phyloP scores from a whole-genome alignment of 2,797 vertebrate species.

The Lithobates pipiens region DNA sequence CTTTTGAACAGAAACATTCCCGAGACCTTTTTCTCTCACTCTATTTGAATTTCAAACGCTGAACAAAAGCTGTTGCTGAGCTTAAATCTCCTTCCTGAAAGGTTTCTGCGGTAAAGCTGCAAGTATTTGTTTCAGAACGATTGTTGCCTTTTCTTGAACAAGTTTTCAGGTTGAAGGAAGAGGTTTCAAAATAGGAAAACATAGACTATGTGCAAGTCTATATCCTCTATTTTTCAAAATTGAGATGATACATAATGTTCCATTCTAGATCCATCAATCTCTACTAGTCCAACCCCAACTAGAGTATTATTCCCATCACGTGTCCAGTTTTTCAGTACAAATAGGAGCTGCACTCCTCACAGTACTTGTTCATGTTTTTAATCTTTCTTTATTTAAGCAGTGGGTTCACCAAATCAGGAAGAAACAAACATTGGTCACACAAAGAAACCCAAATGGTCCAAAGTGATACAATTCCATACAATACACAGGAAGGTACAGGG shows the following conservation, averaged over 20 bases:
- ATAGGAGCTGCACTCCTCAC: too few species aligned
- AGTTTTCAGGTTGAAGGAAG: slow-evolving; percentile 26
- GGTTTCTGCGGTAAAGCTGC: slow-evolving; percentile 37
- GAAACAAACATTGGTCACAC: too few species aligned
- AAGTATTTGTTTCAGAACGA: slow-evolving; percentile 53
- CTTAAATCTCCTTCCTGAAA: slow-evolving; percentile 54
- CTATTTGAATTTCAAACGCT: slow-evolving; percentile 71
- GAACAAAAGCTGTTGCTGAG: slow-evolving; percentile 61
- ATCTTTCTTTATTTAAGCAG: too few species aligned
- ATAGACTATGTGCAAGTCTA: slow-evolving; percentile 5
- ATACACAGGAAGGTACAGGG: too few species aligned
- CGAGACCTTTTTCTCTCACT: slow-evolving; percentile 65
- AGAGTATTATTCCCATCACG: too few species aligned
- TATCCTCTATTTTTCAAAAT: neutral
- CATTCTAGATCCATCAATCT: neutral
- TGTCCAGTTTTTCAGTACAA: too few species aligned
- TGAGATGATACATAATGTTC: neutral
- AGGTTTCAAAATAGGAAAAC: slow-evolving; percentile 29
- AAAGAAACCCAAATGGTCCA: too few species aligned
- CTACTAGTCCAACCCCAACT: neutral
- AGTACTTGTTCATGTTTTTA: too few species aligned
- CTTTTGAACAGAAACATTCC: slow-evolving; percentile 65
- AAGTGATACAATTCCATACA: too few species aligned
- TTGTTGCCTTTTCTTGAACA: slow-evolving; percentile 47
- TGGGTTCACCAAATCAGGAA: too few species aligned